Conservation (phyloP, 2,888 invertebrate species). For the Drosophila mimica region DNA sequence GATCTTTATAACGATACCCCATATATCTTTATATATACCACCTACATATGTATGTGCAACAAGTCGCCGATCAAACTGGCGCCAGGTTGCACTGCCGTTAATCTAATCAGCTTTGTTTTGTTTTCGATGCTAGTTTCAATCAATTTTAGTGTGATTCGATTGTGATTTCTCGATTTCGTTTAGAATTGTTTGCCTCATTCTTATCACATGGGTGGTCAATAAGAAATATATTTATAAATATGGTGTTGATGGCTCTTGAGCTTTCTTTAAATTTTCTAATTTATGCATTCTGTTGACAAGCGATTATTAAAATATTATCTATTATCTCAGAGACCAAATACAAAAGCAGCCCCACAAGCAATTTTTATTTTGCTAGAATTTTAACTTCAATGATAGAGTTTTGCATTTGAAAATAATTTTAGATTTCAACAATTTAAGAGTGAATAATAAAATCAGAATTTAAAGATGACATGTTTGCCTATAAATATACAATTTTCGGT, state of each 20-base stretch:
- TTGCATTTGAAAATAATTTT: neutral
- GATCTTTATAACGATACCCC: slow-evolving; percentile 9
- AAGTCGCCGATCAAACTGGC: slow-evolving; percentile 30
- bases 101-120: slow-evolving; percentile 35
- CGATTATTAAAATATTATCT: neutral
- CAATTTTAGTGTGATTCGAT: slow-evolving; percentile 12
- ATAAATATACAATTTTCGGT: neutral
- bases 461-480: neutral
- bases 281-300: neutral
- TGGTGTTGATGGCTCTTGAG: neutral
- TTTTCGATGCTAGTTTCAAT: slow-evolving; percentile 18
- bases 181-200: neutral
- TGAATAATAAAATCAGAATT: neutral
- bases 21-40: slow-evolving; percentile 8
- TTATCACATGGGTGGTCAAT: slow-evolving; percentile 35
- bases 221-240: slow-evolving; percentile 1
- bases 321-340: neutral
- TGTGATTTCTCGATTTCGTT: slow-evolving; percentile 14
- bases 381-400: no score
- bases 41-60: slow-evolving; percentile 5
- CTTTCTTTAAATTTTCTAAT: neutral
- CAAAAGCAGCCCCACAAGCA: neutral
- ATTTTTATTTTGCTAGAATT: neutral
- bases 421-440: neutral
- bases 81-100: slow-evolving; percentile 36